Percentiles rank a stretch among this genome's conserved stretches.
These are phyloP conservation scores for Selenia dentaria DNA, from an alignment of 2,888 invertebrate genomes.

Conservation along the genomic window DNA sequence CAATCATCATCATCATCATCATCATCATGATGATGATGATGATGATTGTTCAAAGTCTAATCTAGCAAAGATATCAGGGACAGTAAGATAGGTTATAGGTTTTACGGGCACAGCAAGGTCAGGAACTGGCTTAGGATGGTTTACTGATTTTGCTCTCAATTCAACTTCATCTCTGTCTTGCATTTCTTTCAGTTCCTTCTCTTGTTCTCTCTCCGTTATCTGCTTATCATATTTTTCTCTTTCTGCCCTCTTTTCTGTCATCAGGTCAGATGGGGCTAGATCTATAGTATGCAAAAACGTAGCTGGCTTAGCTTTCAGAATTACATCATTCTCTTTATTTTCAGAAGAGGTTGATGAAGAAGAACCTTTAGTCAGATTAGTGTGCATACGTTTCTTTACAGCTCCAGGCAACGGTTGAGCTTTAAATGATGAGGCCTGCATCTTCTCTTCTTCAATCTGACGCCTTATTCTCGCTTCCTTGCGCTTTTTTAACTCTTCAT, in stretches of 20 bases:
- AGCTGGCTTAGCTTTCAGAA: no score
- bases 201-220: conserved; percentile 82
- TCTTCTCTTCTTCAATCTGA: conserved; percentile 83
- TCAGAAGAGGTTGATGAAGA: conserved; percentile 65
- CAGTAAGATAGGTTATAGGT: conserved; percentile 82
- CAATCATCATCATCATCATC: no score
- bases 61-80: no score
- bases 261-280: conserved; percentile 84
- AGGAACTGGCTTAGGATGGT: no score
- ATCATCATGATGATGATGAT: no score
- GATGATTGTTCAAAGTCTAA: no score
- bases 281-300: no score
- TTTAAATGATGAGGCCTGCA: conserved; percentile 87
- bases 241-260: conserved; percentile 87
- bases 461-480: conserved; percentile 86
- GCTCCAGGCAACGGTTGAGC: conserved; percentile 87
- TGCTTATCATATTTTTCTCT: no score
- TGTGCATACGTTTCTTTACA: conserved; percentile 70
- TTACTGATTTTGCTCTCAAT: no score
- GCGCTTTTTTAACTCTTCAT: conserved; percentile 81
- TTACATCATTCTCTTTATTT: conserved; percentile 61
- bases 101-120: conserved; percentile 75
- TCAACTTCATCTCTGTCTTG: no score
- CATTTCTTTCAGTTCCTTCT: conserved; percentile 70
- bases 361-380: conserved; percentile 45